A percentile compares a stretch with the other conserved stretches of the same genome.
phyloP scores from a whole-genome alignment of 1,140 invertebrate species.

The Heterodera carotae region DNA sequence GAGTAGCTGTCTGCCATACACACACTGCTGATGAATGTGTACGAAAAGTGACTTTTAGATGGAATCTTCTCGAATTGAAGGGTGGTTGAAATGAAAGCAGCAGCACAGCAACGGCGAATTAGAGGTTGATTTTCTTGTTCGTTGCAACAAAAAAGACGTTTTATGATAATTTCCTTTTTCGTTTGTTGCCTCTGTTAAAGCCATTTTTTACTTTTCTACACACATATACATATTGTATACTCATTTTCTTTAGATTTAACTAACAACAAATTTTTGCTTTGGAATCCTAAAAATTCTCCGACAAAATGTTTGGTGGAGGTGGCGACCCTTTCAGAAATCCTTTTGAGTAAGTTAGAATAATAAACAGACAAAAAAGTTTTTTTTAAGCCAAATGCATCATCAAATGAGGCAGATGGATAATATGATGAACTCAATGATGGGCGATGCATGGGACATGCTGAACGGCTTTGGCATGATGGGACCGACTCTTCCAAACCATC shows the following conservation, averaged over 20 bases:
- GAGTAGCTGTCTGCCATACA: not conserved
- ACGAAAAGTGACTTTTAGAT: not conserved
- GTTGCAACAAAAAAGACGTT: too few relatives aligned
- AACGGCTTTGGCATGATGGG: conserved; percentile 29
- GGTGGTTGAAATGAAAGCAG: too few relatives aligned
- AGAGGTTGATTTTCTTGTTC: too few relatives aligned
- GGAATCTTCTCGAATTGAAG: not conserved
- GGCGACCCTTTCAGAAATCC: conserved; percentile 47
- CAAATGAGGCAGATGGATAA: conserved; percentile 56
- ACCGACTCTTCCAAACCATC: conserved; percentile 27
- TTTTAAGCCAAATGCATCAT: conserved; percentile 56
- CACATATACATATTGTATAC: too few relatives aligned
- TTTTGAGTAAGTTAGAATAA: conserved; percentile 34
- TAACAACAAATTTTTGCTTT: not conserved
- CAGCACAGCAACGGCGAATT: too few relatives aligned
- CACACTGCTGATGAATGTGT: not conserved
- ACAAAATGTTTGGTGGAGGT: conserved; percentile 32
- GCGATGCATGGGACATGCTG: conserved; percentile 49
- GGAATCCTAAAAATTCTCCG: not conserved
- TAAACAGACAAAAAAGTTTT: not conserved
- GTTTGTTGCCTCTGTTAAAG: too few relatives aligned
- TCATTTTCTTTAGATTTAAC: not conserved
- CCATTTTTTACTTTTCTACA: too few relatives aligned
- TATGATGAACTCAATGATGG: conserved; percentile 60
- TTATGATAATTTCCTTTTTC: too few relatives aligned